These are phyloP conservation scores for Campylorhamphus procurvoides DNA, from an alignment of 2,113 vertebrate genomes.

Conservation along the genomic window DNA sequence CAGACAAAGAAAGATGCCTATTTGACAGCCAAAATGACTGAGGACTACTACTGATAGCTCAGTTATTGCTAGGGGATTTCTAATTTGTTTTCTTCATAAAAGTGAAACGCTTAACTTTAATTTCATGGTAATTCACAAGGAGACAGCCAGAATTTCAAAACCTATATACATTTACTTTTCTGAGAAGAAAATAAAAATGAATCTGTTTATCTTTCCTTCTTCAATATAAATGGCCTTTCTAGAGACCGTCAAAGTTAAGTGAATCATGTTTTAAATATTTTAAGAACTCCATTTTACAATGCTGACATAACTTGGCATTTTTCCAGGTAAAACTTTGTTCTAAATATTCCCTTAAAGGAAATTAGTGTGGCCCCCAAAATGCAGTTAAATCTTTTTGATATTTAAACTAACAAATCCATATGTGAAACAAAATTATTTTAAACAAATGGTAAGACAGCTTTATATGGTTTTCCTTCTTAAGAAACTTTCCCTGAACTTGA, in stretches of 20 bases:
- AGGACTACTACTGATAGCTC: neutral
- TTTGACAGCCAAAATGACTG: neutral
- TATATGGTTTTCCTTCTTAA: neutral
- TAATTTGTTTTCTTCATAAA: slow-evolving; percentile 43
- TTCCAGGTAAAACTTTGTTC: neutral
- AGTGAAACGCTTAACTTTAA: slow-evolving; percentile 1
- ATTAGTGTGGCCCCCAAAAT: neutral
- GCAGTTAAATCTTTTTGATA: neutral
- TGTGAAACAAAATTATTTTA: neutral
- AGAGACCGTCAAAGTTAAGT: slow-evolving; percentile 17
- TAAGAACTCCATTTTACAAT: neutral
- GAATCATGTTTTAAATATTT: slow-evolving; percentile 4
- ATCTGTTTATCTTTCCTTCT: slow-evolving; percentile 16
- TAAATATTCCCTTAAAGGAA: neutral
- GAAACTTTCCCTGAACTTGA: neutral
- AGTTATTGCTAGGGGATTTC: neutral
- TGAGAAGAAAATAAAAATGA: neutral
- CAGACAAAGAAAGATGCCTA: neutral
- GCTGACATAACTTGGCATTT: neutral
- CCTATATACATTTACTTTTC: neutral
- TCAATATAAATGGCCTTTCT: neutral
- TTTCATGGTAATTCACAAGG: slow-evolving; percentile 20
- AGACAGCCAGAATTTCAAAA: slow-evolving; percentile 5
- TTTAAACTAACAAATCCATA: neutral
- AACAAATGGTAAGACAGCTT: neutral